Base-by-base conservation (phyloP, 1,140 invertebrate species). In the Pseudomyrmex concolor region DNA sequence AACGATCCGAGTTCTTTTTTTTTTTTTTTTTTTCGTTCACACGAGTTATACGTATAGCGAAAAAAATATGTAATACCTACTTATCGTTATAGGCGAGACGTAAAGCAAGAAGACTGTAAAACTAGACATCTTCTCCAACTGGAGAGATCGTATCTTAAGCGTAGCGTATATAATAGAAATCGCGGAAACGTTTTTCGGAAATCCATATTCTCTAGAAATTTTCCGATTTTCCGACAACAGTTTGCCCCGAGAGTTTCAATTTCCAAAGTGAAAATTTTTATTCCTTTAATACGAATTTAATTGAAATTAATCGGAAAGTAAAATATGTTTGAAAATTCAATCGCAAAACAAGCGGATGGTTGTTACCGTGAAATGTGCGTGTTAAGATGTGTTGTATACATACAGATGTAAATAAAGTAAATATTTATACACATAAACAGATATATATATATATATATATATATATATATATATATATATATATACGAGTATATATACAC, bases 101-200 rank as follows among this genome's bases (percentile, higher is more conserved):
- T 70, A 55, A 59, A 70, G 51, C 66, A 59, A 80, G 66, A 78
- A 78, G 76, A 80, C 76, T 80, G 76, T 59, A 80, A 48, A 80
- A 80, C 76, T 66, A 70, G 73, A 63, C 62, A 77, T 77, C n/a
- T n/a, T 77, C 48, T 50, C 45, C 54, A 17, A 54, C 17, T 10
- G 50, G 48, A 77, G 62, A 77, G 62, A 67, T 10, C 17, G n/a
- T 19, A 55, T 63, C 73, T 77, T 63, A 54, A 54, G 45, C 7
- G 2, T 77, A 66, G 73, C 48, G 9, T 45, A 5, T 45, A 5
- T 34, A 34, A 34, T 34, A 34, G 3, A 66, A n/a, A 25, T 17
- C 13, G 22, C n/a, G 15, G 25, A 74, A 51, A 64, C 12, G 50
- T 45, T 55, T 77, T 77, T 71, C 66, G 54, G 43, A 80, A 59